Percentiles rank a stretch among this genome's conserved stretches.
phyloP scores from a whole-genome alignment of 2,797 vertebrate genomes.

The Remorina albescens region DNA sequence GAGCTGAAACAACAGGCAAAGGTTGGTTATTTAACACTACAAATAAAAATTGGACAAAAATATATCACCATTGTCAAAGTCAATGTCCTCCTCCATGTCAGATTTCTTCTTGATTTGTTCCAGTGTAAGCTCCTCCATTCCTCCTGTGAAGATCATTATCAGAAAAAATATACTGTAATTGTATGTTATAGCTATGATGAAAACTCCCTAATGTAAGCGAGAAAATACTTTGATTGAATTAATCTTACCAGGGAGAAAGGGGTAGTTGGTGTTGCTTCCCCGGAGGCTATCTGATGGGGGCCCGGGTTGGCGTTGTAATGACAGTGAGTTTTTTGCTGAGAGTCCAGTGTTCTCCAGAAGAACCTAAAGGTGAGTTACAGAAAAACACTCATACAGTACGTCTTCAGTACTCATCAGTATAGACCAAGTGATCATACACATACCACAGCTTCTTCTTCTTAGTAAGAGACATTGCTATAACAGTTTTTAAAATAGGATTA shows the following conservation, averaged over 20 bases:
- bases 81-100: constrained; percentile 88
- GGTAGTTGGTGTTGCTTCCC: constrained; percentile 93
- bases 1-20: background rate
- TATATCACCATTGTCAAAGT: constrained; percentile 89
- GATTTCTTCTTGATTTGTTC: constrained; percentile 87
- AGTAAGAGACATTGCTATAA: background rate
- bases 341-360: constrained; percentile 87
- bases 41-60: background rate
- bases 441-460: background rate
- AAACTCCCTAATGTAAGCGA: constrained; percentile 1
- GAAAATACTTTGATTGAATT: background rate
- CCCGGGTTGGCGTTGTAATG: constrained; percentile 89
- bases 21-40: background rate
- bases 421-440: background rate
- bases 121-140: constrained; percentile 93
- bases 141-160: constrained; percentile 78
- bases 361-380: constrained; percentile 64
- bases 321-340: constrained; percentile 92
- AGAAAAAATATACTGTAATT: background rate
- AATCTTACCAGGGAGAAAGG: constrained; percentile 90
- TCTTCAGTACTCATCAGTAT: background rate
- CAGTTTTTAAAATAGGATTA: background rate
- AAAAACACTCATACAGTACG: no score
- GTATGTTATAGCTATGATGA: background rate
- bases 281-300: constrained; percentile 89